These are phyloP conservation scores for Lampris incognitus DNA, from an alignment of 2,113 vertebrate species.

Conservation along the genomic window DNA sequence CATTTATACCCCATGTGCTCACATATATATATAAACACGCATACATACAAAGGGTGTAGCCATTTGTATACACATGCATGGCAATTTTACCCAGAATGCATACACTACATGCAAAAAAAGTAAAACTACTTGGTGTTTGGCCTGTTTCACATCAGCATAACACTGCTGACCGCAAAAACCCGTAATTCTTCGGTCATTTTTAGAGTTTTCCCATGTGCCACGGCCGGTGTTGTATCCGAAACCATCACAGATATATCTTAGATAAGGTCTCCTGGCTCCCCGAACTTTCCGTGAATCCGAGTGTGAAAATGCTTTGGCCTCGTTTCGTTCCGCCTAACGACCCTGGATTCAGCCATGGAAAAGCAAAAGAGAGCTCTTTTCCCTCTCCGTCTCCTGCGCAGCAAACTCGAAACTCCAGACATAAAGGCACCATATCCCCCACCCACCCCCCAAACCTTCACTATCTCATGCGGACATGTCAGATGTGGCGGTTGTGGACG, in stretches of 20 bases:
- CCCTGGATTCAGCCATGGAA: slow-evolving; percentile 72
- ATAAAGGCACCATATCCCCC: slow-evolving; percentile 61
- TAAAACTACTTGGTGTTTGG: neutral
- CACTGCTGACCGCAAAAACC: neutral
- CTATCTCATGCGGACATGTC: slow-evolving; percentile 43
- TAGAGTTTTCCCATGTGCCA: slow-evolving; percentile 13
- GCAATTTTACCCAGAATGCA: neutral
- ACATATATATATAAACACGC: slow-evolving; percentile 27
- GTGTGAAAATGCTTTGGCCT: slow-evolving; percentile 56
- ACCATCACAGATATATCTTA: slow-evolving; percentile 6
- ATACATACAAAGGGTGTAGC: slow-evolving; percentile 14
- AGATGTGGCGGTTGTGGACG: neutral
- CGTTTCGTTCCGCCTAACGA: slow-evolving; percentile 56
- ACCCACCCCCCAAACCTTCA: slow-evolving; percentile 34
- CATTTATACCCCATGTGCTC: neutral
- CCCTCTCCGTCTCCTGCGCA: slow-evolving; percentile 29
- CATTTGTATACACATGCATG: neutral
- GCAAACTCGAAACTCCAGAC: slow-evolving; percentile 71
- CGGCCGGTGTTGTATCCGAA: slow-evolving; percentile 10
- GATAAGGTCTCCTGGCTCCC: slow-evolving; percentile 10
- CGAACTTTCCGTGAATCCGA: slow-evolving; percentile 41
- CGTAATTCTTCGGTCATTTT: neutral
- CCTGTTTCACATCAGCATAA: too few relatives aligned
- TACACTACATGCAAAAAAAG: slow-evolving; percentile 17
- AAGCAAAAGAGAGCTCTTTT: slow-evolving; percentile 52